These are phyloP conservation scores for Hemibagrus guttatus DNA, from an alignment of 2,797 vertebrate genomes.

Conservation along the genomic window DNA sequence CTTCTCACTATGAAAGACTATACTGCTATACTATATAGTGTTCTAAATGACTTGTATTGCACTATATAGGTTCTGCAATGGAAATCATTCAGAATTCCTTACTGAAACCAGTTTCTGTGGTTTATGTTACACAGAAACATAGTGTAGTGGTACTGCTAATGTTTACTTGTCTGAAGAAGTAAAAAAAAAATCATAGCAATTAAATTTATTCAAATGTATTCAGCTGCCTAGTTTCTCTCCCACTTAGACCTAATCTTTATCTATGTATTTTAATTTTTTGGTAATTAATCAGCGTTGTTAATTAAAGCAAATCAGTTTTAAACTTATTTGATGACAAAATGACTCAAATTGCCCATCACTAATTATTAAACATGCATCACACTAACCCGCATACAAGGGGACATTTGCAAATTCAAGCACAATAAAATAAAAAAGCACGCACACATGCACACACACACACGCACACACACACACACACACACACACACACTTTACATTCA, in stretches of 20 bases:
- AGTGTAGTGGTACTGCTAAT: neutral
- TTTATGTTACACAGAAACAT: neutral
- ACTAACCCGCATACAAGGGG: neutral
- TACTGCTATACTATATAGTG: neutral
- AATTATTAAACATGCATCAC: neutral
- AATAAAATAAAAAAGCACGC: neutral
- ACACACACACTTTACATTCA: neutral
- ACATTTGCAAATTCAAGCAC: neutral
- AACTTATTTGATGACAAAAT: neutral
- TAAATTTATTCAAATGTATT: neutral
- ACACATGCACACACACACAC: neutral
- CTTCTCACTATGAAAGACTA: neutral
- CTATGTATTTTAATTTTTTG: neutral
- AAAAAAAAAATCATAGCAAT: too few species aligned
- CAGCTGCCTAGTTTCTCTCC: neutral
- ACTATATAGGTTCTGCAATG: neutral
- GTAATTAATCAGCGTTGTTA: neutral
- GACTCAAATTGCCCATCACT: constrained; percentile 15
- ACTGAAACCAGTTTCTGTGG: neutral
- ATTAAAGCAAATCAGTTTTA: neutral
- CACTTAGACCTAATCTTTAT: neutral
- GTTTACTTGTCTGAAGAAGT: neutral
- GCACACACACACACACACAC: neutral
- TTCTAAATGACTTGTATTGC: neutral
- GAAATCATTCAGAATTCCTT: neutral